Conservation (phyloP, 2,888 invertebrate genomes). For the Andrena dorsata region DNA sequence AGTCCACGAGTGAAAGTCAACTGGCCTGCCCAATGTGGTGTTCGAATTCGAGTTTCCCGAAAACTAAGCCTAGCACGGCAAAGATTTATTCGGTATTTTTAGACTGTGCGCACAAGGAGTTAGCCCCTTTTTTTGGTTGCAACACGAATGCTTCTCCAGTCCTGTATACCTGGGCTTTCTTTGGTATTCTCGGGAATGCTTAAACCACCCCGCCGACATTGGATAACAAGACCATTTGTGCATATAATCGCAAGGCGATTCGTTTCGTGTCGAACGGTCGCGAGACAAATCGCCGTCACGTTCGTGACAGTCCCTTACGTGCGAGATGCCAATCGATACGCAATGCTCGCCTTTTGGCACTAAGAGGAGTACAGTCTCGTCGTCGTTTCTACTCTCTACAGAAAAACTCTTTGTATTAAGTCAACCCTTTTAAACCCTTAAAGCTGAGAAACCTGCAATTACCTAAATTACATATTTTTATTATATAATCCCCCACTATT, state of each 20-base stretch:
- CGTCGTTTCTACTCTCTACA: not conserved
- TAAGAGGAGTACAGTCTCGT: not conserved
- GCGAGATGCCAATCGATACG: conserved; percentile 44
- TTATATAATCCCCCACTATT: too few species aligned
- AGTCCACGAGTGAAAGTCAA: too few species aligned
- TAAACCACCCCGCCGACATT: conserved; percentile 8
- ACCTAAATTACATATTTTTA: too few species aligned
- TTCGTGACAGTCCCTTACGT: conserved; percentile 42
- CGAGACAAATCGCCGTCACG: conserved; percentile 45
- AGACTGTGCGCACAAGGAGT: too few species aligned
- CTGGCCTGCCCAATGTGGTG: too few species aligned
- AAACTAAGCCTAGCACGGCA: too few species aligned
- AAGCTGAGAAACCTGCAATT: too few species aligned
- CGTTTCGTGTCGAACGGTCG: conserved; percentile 28
- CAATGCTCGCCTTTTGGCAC: conserved; percentile 2
- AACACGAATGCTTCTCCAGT: too few species aligned
- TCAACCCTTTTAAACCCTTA: not conserved
- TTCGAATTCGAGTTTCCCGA: too few species aligned
- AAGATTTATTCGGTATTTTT: too few species aligned
- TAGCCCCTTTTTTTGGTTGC: too few species aligned
- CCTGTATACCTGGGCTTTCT: not conserved
- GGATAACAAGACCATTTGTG: conserved; percentile 43
- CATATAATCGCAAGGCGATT: conserved; percentile 43
- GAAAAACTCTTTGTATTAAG: not conserved
- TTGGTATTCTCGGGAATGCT: not conserved